These are phyloP conservation scores for Antigone vipio DNA, from an alignment of 2,113 vertebrate genomes.

Conservation along the genomic window DNA sequence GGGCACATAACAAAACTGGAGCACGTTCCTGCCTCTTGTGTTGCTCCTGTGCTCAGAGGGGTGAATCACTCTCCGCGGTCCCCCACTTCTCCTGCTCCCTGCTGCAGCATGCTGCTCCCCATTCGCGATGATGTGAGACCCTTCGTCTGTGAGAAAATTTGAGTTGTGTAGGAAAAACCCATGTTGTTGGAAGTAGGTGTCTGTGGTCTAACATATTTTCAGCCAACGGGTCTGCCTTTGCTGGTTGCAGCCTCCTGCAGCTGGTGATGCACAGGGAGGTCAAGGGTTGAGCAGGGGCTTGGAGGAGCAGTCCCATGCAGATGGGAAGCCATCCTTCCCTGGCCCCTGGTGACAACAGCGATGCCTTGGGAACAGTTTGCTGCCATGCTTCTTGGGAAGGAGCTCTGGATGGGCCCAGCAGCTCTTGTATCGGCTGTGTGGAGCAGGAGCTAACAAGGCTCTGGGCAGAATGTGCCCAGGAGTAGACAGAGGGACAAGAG, in stretches of 20 bases:
- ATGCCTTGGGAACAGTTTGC: neutral
- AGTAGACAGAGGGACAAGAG: neutral
- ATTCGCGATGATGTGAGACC: neutral
- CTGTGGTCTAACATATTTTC: neutral
- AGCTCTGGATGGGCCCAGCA: neutral
- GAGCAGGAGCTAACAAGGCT: neutral
- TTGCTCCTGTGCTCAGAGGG: neutral
- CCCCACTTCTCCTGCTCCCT: neutral
- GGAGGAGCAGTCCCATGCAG: accelerated
- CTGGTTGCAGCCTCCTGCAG: neutral
- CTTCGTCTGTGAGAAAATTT: neutral
- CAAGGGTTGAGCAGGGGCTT: accelerated
- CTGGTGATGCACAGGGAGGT: neutral
- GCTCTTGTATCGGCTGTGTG: neutral
- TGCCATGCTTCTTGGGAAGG: neutral
- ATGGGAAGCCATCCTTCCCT: neutral
- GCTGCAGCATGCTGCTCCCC: neutral
- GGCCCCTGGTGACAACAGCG: accelerated
- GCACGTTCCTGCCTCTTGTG: neutral
- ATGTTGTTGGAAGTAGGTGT: neutral
- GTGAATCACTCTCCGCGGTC: accelerated
- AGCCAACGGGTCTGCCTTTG: neutral
- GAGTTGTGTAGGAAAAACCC: neutral
- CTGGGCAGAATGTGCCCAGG: neutral
- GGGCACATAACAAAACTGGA: neutral